These are phyloP conservation scores for Trichopoda pennipes DNA, from an alignment of 2,888 invertebrate species.

Conservation along the genomic window DNA sequence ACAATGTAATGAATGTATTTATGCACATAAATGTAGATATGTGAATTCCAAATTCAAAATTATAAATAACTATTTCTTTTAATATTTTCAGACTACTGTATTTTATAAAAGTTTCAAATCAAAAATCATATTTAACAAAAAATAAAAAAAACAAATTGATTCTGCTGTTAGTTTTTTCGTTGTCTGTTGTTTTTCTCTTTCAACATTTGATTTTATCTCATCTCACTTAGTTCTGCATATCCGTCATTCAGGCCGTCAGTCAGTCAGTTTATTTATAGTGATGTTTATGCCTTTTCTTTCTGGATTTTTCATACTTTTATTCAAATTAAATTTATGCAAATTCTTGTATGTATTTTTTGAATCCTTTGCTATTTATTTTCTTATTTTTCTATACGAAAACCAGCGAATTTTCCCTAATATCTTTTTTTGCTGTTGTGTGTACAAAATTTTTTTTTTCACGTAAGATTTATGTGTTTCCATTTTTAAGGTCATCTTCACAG, in stretches of 20 bases:
- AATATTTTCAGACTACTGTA: too few species aligned
- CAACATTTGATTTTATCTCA: not conserved
- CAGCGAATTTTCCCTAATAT: slow-evolving; percentile 21
- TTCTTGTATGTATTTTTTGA: slow-evolving; percentile 32
- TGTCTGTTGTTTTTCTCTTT: not conserved
- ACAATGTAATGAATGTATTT: too few species aligned
- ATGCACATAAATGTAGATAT: too few species aligned
- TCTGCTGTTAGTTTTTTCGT: too few species aligned
- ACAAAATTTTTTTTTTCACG: slow-evolving; percentile 47
- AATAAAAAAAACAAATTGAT: too few species aligned
- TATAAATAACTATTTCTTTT: too few species aligned
- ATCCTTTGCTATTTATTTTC: not conserved
- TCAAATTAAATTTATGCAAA: slow-evolving; percentile 66
- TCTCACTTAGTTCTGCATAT: not conserved
- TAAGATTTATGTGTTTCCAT: slow-evolving; percentile 66
- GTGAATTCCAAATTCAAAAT: too few species aligned
- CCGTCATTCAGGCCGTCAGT: slow-evolving; percentile 1
- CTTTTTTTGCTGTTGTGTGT: too few species aligned
- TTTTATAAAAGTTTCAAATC: too few species aligned
- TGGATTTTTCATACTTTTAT: slow-evolving; percentile 44
- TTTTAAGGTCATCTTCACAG: slow-evolving; percentile 66
- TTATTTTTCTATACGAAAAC: slow-evolving; percentile 14
- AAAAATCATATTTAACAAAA: too few species aligned
- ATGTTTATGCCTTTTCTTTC: slow-evolving; percentile 18
- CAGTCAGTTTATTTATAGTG: slow-evolving; percentile 2